Base-by-base conservation (phyloP, 1,140 invertebrate genomes). In the Thalassaphorura encarpata region DNA sequence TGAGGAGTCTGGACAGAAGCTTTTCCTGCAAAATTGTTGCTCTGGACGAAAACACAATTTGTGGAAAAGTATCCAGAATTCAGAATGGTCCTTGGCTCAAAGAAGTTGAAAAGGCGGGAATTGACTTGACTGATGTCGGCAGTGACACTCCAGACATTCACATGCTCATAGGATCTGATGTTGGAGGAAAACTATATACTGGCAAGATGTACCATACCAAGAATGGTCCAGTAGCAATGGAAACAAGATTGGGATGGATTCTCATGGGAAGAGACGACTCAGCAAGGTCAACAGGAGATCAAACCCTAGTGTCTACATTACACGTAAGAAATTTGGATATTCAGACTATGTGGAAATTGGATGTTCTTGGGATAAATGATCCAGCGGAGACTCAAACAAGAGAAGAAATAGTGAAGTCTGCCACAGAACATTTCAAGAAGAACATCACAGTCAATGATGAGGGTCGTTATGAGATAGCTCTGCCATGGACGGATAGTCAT, bases 331-430 rank as follows among this genome's bases (percentile, higher is more conserved):
- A 60, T 6, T 50, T 55, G 1, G 36, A 60, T 15, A 48, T 71
- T 23, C 49, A 56, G 0, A 64, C 71, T 24, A 63, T 74, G 18
- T 73, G 71, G 68, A 40, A 47, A 24, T 50, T 73, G 23, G 70
- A 72, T 45, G 60, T 63, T 26, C 21, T 60, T 19, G 54, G 58
- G 15, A 60, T 60, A 2, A 28, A 26, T 8, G 54, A 60, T 24
- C 18, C 16, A 15, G 50, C 23, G 2, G 49, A 42, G 13, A 13
- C 11, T 3, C 27, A 43, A 13, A 27, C 39, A 3, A 51, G 27
- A 40, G 27, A 21, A 31, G 58, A 56, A 27, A 33, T n/a, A 24
- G 41, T 52, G 28, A 40, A 13, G 2, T 21, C 21, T 6, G 46
- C 31, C 3, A 51, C 24, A 19, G 1, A 51, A 2, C 48, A 52